A percentile compares a stretch with the other conserved stretches of the same genome.
These are phyloP conservation scores for Drosophila sucinea DNA, from an alignment of 1,140 invertebrate species.

Conservation along the genomic window DNA sequence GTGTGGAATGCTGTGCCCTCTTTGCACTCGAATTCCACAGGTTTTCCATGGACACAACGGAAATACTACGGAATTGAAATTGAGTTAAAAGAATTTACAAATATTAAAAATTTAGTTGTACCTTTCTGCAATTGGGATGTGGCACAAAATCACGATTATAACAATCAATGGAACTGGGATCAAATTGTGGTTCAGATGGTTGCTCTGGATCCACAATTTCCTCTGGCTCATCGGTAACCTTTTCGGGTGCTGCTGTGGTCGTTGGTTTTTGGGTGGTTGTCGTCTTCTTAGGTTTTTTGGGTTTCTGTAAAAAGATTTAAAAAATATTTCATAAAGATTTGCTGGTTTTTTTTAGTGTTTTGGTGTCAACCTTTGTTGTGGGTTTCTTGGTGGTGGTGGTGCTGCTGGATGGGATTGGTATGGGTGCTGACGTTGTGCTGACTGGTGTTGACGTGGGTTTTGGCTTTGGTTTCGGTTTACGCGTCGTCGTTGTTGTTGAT, in stretches of 20 bases:
- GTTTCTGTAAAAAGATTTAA: slow-evolving; percentile 36
- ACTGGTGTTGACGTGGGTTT: slow-evolving; percentile 56
- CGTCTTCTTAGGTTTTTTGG: slow-evolving; percentile 67
- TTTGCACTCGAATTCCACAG: slow-evolving; percentile 88
- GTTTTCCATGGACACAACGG: slow-evolving; percentile 90
- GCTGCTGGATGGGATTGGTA: slow-evolving; percentile 35
- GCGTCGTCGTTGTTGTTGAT: slow-evolving; percentile 73
- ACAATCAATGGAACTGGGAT: slow-evolving; percentile 84
- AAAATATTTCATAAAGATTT: neutral
- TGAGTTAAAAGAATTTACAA: neutral
- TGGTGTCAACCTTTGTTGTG: slow-evolving; percentile 58
- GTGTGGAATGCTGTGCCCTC: slow-evolving; percentile 90
- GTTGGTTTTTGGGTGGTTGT: slow-evolving; percentile 38
- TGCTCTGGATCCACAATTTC: slow-evolving; percentile 45
- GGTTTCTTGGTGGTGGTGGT: slow-evolving; percentile 71
- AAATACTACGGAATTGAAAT: slow-evolving; percentile 86
- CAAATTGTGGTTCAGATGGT: slow-evolving; percentile 35
- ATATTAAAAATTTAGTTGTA: slow-evolving; percentile 5
- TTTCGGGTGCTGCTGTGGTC: slow-evolving; percentile 47
- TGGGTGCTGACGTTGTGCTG: slow-evolving; percentile 51
- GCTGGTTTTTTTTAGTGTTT: neutral
- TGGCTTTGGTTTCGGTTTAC: slow-evolving; percentile 73
- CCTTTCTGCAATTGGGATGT: slow-evolving; percentile 86
- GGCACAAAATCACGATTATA: slow-evolving; percentile 87
- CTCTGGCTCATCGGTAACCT: slow-evolving; percentile 50